phyloP scores from a whole-genome alignment of 1,140 invertebrate genomes.

The Eurosta solidaginis region DNA sequence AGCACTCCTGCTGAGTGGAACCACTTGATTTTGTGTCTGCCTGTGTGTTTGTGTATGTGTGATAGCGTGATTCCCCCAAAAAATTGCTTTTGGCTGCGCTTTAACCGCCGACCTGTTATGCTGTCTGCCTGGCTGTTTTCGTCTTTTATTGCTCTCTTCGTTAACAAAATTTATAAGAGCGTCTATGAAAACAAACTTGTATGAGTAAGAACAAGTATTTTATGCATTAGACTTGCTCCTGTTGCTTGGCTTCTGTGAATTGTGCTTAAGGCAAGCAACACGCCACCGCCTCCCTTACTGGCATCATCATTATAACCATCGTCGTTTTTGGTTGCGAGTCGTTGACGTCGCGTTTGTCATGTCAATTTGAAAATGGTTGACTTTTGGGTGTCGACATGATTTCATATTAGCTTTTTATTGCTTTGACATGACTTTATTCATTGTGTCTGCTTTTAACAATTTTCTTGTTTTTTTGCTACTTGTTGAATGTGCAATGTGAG shows the following conservation, averaged over 20 bases:
- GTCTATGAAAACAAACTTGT: not conserved
- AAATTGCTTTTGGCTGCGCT: not conserved
- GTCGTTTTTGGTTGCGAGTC: not conserved
- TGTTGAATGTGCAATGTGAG: too few species aligned
- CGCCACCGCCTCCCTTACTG: not conserved
- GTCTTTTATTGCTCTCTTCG: not conserved
- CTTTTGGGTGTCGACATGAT: conserved; percentile 52
- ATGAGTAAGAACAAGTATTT: too few species aligned
- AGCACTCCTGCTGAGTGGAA: not conserved
- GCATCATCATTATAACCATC: not conserved
- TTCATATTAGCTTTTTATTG: conserved; percentile 50
- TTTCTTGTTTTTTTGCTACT: too few species aligned
- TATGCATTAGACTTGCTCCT: not conserved
- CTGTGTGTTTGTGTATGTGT: too few species aligned
- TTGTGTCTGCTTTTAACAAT: too few species aligned
- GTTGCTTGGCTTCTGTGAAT: not conserved
- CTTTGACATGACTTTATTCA: conserved; percentile 46
- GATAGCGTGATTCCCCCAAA: not conserved
- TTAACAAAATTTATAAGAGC: not conserved
- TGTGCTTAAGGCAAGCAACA: not conserved
- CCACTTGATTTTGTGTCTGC: too few species aligned
- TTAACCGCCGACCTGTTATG: not conserved
- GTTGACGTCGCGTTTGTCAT: not conserved
- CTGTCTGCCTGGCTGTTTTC: not conserved
- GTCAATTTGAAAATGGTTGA: conserved; percentile 45